Percentiles rank a stretch among this genome's conserved stretches.
phyloP scores from a whole-genome alignment of 2,888 invertebrate genomes.

The Acrobasis consociella region DNA sequence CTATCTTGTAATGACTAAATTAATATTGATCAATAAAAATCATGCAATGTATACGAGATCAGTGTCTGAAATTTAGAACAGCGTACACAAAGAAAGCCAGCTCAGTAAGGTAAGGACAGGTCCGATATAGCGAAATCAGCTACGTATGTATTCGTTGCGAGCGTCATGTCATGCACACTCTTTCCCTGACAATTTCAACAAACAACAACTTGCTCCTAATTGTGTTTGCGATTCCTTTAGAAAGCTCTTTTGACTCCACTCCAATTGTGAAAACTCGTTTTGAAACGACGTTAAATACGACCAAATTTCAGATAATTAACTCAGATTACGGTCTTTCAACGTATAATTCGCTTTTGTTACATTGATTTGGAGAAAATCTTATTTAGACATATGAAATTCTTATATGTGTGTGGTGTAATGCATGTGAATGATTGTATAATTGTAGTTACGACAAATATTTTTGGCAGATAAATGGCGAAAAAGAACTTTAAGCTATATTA shows the following conservation, averaged over 20 bases:
- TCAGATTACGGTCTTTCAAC: slow-evolving; percentile 72
- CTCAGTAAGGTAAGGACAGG: too few species aligned
- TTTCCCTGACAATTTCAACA: slow-evolving; percentile 66
- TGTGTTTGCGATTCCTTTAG: slow-evolving; percentile 77
- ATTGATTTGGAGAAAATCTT: slow-evolving; percentile 47
- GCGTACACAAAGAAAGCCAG: too few species aligned
- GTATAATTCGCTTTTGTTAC: slow-evolving; percentile 68
- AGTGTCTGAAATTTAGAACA: too few species aligned
- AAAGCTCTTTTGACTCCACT: slow-evolving; percentile 72
- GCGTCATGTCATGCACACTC: slow-evolving; percentile 60
- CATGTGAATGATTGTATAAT: background rate
- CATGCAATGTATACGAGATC: too few species aligned
- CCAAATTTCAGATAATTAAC: slow-evolving; percentile 78
- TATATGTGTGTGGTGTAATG: background rate
- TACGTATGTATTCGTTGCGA: slow-evolving; percentile 32
- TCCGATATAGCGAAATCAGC: slow-evolving; percentile 28
- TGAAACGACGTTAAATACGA: slow-evolving; percentile 74
- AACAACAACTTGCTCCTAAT: slow-evolving; percentile 73
- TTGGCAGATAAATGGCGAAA: background rate
- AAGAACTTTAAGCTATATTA: background rate
- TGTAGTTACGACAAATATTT: background rate
- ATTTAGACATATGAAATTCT: slow-evolving; percentile 35
- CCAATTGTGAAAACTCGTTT: slow-evolving; percentile 74
- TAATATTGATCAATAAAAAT: too few species aligned
- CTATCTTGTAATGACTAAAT: too few species aligned